Evolutionary conservation across 2,797 vertebrate species (phyloP).

Genomic region (Paguma larvata): DNA sequence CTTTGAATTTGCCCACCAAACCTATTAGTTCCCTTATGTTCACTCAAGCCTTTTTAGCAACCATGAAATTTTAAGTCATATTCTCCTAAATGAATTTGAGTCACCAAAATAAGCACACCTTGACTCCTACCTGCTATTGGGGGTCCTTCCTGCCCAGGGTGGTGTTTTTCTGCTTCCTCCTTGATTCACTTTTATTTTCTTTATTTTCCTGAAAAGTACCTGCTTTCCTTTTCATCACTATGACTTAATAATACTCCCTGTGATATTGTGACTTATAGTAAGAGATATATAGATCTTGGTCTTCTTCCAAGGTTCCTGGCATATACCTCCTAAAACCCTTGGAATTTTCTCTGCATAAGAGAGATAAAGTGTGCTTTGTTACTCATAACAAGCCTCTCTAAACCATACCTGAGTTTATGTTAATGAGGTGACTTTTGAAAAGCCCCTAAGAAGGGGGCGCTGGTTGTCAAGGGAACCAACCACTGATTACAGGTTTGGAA

Average conservation of each 20-base stretch:
- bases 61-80: constrained; percentile 2
- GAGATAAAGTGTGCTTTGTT: constrained; percentile 19
- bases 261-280: background rate
- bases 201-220: constrained; percentile 21
- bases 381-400: background rate
- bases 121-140: background rate
- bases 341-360: constrained; percentile 22
- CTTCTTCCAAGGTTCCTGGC: background rate
- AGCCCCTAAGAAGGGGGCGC: background rate
- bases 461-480: background rate
- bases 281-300: background rate
- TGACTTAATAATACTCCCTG: background rate
- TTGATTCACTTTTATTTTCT: constrained; percentile 48
- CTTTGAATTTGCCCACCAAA: constrained; percentile 12
- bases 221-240: constrained; percentile 24
- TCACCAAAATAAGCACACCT: background rate
- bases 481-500: background rate
- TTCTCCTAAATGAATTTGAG: constrained; percentile 27
- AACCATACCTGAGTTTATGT: background rate
- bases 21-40: background rate
- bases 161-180: background rate
- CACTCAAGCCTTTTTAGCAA: constrained; percentile 33
- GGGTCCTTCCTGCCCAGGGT: background rate
- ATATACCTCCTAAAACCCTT: constrained; percentile 28
- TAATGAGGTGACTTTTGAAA: background rate